Percentiles rank a stretch among this genome's conserved stretches.
phyloP scores from a whole-genome alignment of 2,888 invertebrate genomes.

The Lithophane socia region DNA sequence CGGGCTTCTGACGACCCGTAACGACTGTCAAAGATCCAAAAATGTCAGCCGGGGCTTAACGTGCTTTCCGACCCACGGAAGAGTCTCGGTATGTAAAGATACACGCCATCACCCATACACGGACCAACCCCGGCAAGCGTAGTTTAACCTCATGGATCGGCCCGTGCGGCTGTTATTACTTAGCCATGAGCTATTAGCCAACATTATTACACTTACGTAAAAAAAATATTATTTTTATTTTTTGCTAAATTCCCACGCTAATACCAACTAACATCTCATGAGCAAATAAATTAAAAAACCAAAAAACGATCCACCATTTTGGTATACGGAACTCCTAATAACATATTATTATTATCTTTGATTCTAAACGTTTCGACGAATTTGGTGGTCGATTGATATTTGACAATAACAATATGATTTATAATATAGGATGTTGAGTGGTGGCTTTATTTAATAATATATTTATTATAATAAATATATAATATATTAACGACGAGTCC shows the following conservation, averaged over 20 bases:
- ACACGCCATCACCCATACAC: too few species aligned
- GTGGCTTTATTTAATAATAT: slow-evolving; percentile 1
- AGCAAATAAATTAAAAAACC: neutral
- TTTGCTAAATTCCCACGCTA: neutral
- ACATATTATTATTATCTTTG: slow-evolving; percentile 28
- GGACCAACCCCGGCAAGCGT: too few species aligned
- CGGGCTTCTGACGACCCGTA: too few species aligned
- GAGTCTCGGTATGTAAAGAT: too few species aligned
- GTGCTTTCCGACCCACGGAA: too few species aligned
- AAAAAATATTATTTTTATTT: too few species aligned
- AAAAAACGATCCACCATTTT: slow-evolving; percentile 5
- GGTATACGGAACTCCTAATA: slow-evolving; percentile 46
- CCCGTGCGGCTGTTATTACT: too few species aligned
- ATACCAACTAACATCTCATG: neutral
- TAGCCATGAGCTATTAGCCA: too few species aligned
- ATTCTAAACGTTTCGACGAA: slow-evolving; percentile 35
- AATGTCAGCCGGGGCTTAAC: too few species aligned
- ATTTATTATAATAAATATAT: slow-evolving; percentile 23
- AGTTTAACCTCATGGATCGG: too few species aligned
- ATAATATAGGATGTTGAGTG: slow-evolving; percentile 40
- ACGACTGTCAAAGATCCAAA: too few species aligned
- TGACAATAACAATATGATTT: slow-evolving; percentile 46
- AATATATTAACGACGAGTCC: slow-evolving; percentile 14
- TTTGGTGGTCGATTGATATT: slow-evolving; percentile 8
- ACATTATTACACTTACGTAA: too few species aligned